A percentile compares a stretch with the other conserved stretches of the same genome.
These are phyloP conservation scores for Suncus etruscus DNA, from an alignment of 2,113 vertebrate species.

Conservation along the genomic window DNA sequence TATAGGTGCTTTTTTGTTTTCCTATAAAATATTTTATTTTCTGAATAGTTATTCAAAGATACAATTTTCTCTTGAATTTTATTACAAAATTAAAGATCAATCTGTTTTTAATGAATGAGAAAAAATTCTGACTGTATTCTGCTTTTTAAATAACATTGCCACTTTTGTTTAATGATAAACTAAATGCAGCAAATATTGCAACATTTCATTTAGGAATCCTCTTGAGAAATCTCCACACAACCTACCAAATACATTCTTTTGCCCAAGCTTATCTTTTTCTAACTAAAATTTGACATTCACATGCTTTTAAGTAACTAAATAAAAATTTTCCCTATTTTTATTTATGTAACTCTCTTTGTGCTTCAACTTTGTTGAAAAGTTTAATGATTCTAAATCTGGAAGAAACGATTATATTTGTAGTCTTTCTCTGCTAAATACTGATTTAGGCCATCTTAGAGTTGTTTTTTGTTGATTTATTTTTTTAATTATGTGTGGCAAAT, in stretches of 20 bases:
- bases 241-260: conserved; percentile 35
- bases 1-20: background rate
- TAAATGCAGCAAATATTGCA: conserved; percentile 70
- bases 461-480: background rate
- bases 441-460: background rate
- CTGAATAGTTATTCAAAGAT: conserved; percentile 49
- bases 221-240: conserved; percentile 69
- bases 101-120: background rate
- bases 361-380: conserved; percentile 17
- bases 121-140: conserved; percentile 45
- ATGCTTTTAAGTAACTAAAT: conserved; percentile 9
- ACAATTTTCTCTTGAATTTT: conserved; percentile 35
- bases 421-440: too few species aligned
- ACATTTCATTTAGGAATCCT: conserved; percentile 55
- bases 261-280: conserved; percentile 24
- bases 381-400: background rate
- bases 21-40: background rate
- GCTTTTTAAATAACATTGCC: conserved; percentile 58
- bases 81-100: background rate
- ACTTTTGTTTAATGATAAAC: conserved; percentile 77
- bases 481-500: too few species aligned
- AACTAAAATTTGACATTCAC: conserved; percentile 17
- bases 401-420: background rate
- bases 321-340: background rate
- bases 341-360: conserved; percentile 23